Conservation (phyloP, 2,888 invertebrate species). For the Monoplex corrugatus region DNA sequence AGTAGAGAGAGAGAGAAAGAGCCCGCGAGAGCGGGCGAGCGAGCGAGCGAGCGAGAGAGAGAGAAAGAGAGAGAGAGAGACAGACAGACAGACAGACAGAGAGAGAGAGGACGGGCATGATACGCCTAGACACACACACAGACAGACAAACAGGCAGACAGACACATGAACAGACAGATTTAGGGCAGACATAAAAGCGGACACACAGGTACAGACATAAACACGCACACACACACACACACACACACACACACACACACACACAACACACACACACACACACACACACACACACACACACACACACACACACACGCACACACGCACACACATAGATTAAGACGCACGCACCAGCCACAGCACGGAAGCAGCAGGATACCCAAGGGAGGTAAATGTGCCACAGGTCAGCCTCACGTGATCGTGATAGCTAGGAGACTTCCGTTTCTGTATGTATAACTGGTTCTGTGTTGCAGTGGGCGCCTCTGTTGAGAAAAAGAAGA, state of each 20-base stretch:
- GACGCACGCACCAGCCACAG: background rate
- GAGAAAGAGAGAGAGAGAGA: no score
- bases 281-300: conserved; percentile 24
- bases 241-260: no score
- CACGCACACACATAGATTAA: background rate
- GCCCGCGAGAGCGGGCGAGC: no score
- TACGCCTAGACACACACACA: background rate
- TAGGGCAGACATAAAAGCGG: background rate
- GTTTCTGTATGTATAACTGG: background rate
- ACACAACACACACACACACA: conserved; percentile 15
- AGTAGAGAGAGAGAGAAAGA: no score
- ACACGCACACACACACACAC: conserved; percentile 17
- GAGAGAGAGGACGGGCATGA: no score
- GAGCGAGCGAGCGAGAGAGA: no score
- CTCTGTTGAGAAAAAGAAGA: no score
- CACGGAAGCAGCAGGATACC: conserved; percentile 26
- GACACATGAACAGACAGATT: background rate
- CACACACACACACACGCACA: background rate
- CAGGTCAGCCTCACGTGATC: conserved; percentile 15
- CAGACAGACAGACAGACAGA: no score
- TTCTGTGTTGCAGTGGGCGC: background rate
- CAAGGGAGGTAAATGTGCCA: conserved; percentile 22
- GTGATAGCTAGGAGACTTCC: background rate
- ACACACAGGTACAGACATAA: conserved; percentile 1
- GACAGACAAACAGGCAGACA: background rate